Evolutionary conservation across 2,888 invertebrate genomes (phyloP).

Genomic region (Rugalucina vietnamica): DNA sequence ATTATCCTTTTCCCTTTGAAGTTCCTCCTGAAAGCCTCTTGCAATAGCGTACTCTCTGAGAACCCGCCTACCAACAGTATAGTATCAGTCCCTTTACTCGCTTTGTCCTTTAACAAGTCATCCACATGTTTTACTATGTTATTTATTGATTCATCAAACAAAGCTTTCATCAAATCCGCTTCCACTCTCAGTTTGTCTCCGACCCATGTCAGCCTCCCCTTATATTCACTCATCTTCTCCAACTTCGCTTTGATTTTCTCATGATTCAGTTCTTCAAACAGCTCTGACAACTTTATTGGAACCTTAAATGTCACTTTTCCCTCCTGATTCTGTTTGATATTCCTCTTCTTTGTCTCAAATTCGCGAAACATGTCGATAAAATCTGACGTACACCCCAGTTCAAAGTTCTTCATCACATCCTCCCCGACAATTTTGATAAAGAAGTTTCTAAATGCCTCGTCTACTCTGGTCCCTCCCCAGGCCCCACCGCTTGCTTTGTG

Average conservation of each 20-base stretch:
- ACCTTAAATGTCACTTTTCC: constrained; percentile 57
- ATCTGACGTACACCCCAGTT: constrained; percentile 36
- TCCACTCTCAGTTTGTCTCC: constrained; percentile 60
- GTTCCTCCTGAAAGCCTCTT: constrained; percentile 50
- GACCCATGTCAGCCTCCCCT: constrained; percentile 43
- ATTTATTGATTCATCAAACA: constrained; percentile 51
- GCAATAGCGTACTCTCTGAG: constrained; percentile 62
- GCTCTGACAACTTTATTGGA: constrained; percentile 34
- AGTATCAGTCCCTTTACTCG: constrained; percentile 51
- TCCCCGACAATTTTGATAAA: constrained; percentile 38
- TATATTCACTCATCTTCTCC: constrained; percentile 26
- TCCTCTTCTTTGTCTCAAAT: constrained; percentile 68
- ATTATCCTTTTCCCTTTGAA: constrained; percentile 58
- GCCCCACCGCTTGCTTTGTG: constrained; percentile 58
- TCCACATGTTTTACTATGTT: constrained; percentile 58
- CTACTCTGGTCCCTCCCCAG: constrained; percentile 57
- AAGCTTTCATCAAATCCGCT: constrained; percentile 46
- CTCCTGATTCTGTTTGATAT: constrained; percentile 38
- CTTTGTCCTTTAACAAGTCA: constrained; percentile 43
- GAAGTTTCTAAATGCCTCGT: constrained; percentile 48
- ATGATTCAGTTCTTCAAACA: constrained; percentile 40
- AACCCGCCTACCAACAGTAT: constrained; percentile 68
- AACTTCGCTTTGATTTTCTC: constrained; percentile 46
- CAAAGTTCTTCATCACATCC: constrained; percentile 10
- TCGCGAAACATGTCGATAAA: constrained; percentile 60